Base-by-base conservation (phyloP, 2,797 vertebrate genomes). In the Anguilla pacifica region DNA sequence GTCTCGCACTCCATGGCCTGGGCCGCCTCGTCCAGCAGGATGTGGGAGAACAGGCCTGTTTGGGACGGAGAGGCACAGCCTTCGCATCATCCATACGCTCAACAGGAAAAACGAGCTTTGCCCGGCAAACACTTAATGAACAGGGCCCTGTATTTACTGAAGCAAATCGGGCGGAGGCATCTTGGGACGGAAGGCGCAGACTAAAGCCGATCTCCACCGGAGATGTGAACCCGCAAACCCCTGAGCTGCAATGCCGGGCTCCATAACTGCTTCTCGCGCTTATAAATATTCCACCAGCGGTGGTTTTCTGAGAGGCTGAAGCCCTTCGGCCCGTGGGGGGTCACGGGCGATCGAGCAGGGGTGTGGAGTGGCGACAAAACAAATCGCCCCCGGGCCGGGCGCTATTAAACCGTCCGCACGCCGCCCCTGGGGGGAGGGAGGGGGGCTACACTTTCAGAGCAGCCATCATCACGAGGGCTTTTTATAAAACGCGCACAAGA, bases 1-100 rank as follows among this genome's bases (percentile, higher is more conserved):
- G 98, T 99, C 96, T 99, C 99, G 89, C 98, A 99, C 96, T 99
- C 99, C 99, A 99, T 99, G 92, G 98, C 98, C 94, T 99, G 99
- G 57, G 99, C 99, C 25, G 99, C 99, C 96, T 99, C 99, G 93
- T 99, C 99, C 95, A 99, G 94, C 19, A 99, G 95, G 95, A 99
- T 98, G 93, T 99, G 99, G 89, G 97, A 96, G 94, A 99, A 99
- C 94, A 99, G 96, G 61, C 99, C 99, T 99, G 91, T 25, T 7
- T 9, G 3, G 25, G 15, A 77, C 19, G 19, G 77, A 83, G 25
- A 35, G 55, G 15, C 28, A 43, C 43, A 2, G 39, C 28, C 19
- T 35, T 46, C 35, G 43, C 83, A 43, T 85, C 6, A 67, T 64
- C 46, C 43, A 85, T 43, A 22, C 2, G 25, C 72, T 3, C 5